Evolutionary conservation across 1,140 invertebrate genomes (phyloP).

Genomic region (Oryctes rhinoceros): DNA sequence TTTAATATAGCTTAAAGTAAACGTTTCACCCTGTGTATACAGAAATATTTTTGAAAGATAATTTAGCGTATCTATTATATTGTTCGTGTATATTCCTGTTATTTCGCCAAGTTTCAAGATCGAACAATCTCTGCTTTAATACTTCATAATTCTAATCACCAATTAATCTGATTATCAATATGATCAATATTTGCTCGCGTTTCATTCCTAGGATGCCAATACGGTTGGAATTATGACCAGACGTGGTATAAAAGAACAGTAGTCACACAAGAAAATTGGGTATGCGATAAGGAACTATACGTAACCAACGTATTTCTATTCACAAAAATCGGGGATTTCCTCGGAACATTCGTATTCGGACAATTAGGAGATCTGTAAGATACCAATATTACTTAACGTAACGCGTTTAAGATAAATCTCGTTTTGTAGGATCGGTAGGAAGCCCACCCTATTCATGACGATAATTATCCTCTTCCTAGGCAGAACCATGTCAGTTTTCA

Average conservation of each 20-base stretch:
- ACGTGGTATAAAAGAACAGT: slow-evolving; percentile 64
- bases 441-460: slow-evolving; percentile 31
- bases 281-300: slow-evolving; percentile 65
- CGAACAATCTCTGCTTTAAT: too few species aligned
- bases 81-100: too few species aligned
- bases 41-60: too few species aligned
- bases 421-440: slow-evolving; percentile 41
- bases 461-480: slow-evolving; percentile 27
- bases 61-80: too few species aligned
- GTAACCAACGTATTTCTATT: slow-evolving; percentile 64
- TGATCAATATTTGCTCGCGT: neutral
- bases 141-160: too few species aligned
- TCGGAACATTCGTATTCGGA: slow-evolving; percentile 65
- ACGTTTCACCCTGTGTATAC: too few species aligned
- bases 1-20: too few species aligned
- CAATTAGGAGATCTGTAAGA: slow-evolving; percentile 67
- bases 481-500: neutral
- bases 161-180: neutral
- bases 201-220: slow-evolving; percentile 59
- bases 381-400: neutral
- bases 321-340: slow-evolving; percentile 63
- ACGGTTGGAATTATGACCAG: slow-evolving; percentile 65
- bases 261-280: slow-evolving; percentile 65
- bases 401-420: neutral
- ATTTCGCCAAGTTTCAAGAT: too few species aligned